Evolutionary conservation across 2,797 vertebrate species (phyloP).

Genomic region (Chiloscyllium punctatum): DNA sequence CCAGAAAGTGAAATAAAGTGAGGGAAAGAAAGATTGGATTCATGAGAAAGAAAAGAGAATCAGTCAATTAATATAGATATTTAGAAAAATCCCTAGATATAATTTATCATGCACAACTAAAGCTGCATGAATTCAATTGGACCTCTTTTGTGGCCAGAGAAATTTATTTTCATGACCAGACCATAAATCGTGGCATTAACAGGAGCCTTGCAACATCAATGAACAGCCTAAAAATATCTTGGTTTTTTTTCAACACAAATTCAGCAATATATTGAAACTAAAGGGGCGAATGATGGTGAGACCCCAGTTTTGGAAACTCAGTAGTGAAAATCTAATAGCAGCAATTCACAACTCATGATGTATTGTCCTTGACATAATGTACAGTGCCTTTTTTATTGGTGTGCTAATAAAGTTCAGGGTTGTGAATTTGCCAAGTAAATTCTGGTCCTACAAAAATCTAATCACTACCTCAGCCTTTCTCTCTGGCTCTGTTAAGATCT

Average conservation of each 20-base stretch:
- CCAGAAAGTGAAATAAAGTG: not conserved
- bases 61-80: not conserved
- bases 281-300: not conserved
- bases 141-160: not conserved
- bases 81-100: too few species aligned
- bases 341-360: not conserved
- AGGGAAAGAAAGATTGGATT: conserved; percentile 10
- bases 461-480: not conserved
- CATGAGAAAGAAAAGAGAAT: not conserved
- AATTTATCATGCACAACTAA: not conserved
- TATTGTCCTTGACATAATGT: not conserved
- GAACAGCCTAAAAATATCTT: not conserved
- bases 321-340: not conserved
- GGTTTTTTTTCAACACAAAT: not conserved
- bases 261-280: not conserved
- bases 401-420: not conserved
- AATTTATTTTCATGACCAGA: not conserved
- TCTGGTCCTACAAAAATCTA: not conserved
- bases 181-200: not conserved
- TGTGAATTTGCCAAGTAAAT: not conserved
- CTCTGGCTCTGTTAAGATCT: not conserved
- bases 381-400: not conserved
- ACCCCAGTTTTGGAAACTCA: not conserved
- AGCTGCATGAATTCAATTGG: not conserved
- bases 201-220: not conserved